Evolutionary conservation across 2,888 invertebrate species (phyloP).

Genomic region (Poecilobothrus nobilitatus): DNA sequence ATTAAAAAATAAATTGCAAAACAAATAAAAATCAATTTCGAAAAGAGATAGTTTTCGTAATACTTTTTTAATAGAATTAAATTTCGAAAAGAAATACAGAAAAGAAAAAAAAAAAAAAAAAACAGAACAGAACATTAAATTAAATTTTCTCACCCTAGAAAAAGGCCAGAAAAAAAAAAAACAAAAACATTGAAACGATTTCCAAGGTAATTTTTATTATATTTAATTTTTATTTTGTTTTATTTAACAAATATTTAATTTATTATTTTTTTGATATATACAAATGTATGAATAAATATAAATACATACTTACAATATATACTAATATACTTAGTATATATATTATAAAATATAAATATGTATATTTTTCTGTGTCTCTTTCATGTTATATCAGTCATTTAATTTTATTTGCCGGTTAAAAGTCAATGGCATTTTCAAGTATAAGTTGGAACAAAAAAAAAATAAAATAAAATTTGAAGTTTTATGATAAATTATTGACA

Average conservation of each 20-base stretch:
- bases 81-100: too few species aligned
- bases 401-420: constrained; percentile 2
- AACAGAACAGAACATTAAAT: not conserved
- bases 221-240: not conserved
- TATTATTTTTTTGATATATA: too few species aligned
- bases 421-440: constrained; percentile 4
- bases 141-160: not conserved
- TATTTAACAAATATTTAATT: not conserved
- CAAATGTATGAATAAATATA: too few species aligned
- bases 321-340: too few species aligned
- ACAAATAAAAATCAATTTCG: too few species aligned
- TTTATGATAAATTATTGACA: not conserved
- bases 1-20: too few species aligned
- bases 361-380: not conserved
- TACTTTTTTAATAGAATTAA: too few species aligned
- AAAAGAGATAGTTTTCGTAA: too few species aligned
- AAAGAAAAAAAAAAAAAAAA: not conserved
- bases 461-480: not conserved
- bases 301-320: too few species aligned
- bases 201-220: not conserved
- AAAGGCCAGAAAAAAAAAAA: not conserved
- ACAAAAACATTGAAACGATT: not conserved
- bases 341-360: too few species aligned
- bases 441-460: not conserved
- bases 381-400: not conserved